These are phyloP conservation scores for Triplophysa rosa DNA, from an alignment of 2,113 vertebrate genomes.

Conservation along the genomic window DNA sequence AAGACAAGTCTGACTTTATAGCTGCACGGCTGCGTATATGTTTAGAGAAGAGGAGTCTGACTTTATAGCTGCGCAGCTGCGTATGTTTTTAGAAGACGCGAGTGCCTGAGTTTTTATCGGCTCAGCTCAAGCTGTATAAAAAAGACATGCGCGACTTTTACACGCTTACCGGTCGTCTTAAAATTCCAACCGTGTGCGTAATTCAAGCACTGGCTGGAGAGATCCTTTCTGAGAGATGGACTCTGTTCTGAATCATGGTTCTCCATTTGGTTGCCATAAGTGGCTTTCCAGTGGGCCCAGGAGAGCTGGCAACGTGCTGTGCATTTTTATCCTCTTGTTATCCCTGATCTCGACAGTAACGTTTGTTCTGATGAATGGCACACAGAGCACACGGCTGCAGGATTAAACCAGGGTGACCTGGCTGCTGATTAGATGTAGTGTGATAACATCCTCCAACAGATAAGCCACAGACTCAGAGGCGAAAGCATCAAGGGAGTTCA, in stretches of 20 bases:
- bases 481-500: conserved; percentile 19
- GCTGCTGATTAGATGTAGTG: conserved; percentile 51
- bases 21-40: no score
- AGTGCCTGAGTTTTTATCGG: no score
- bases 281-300: conserved; percentile 40
- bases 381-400: conserved; percentile 24
- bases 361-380: conserved; percentile 52
- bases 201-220: background rate
- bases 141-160: no score
- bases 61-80: no score
- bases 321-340: conserved; percentile 54
- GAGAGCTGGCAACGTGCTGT: conserved; percentile 37
- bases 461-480: conserved; percentile 19
- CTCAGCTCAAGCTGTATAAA: no score
- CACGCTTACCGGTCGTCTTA: no score
- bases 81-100: no score
- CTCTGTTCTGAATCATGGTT: conserved; percentile 38
- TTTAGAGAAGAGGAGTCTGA: no score
- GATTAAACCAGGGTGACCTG: conserved; percentile 49
- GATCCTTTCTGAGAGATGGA: conserved; percentile 30
- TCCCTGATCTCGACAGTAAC: conserved; percentile 50
- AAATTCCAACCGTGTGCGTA: no score
- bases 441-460: conserved; percentile 52
- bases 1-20: no score
- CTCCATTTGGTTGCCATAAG: conserved; percentile 40